Conservation (phyloP, 2,888 invertebrate species). For the Scaptomyza cyrtandrae region DNA sequence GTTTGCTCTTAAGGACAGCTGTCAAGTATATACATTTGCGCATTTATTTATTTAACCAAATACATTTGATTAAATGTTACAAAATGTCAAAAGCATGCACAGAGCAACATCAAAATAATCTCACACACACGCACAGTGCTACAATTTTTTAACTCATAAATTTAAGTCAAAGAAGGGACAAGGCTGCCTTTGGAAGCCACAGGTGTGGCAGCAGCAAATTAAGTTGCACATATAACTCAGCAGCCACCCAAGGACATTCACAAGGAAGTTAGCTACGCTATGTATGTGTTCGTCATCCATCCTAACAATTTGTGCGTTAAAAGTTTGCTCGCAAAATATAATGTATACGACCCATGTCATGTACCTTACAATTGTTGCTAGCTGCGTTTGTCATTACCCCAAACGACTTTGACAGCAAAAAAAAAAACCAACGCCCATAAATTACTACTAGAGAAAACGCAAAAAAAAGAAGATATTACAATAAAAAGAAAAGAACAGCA, state of each 20-base stretch:
- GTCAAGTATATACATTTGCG: slow-evolving; percentile 35
- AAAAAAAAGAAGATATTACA: slow-evolving; percentile 20
- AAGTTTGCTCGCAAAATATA: slow-evolving; percentile 61
- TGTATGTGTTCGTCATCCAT: slow-evolving; percentile 3
- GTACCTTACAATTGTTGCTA: slow-evolving; percentile 73
- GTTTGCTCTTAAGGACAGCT: slow-evolving; percentile 22
- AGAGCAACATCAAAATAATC: not conserved
- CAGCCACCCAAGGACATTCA: slow-evolving; percentile 34
- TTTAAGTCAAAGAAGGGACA: slow-evolving; percentile 67
- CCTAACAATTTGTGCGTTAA: slow-evolving; percentile 49
- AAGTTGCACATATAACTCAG: slow-evolving; percentile 79
- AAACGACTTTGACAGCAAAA: slow-evolving; percentile 64
- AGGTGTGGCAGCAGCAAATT: slow-evolving; percentile 76
- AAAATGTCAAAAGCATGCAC: slow-evolving; percentile 33
- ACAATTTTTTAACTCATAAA: slow-evolving; percentile 55
- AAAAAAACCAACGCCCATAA: slow-evolving; percentile 40
- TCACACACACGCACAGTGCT: not conserved
- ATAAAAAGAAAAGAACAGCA: slow-evolving; percentile 45
- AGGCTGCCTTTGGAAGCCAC: slow-evolving; percentile 69
- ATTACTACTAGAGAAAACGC: slow-evolving; percentile 27
- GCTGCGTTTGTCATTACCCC: slow-evolving; percentile 69
- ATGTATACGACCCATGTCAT: slow-evolving; percentile 67
- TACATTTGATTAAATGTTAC: slow-evolving; percentile 68
- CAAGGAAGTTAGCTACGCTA: slow-evolving; percentile 62
- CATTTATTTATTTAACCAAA: slow-evolving; percentile 59